These are phyloP conservation scores for Arctopsyche grandis DNA, from an alignment of 1,140 invertebrate species.

Conservation along the genomic window DNA sequence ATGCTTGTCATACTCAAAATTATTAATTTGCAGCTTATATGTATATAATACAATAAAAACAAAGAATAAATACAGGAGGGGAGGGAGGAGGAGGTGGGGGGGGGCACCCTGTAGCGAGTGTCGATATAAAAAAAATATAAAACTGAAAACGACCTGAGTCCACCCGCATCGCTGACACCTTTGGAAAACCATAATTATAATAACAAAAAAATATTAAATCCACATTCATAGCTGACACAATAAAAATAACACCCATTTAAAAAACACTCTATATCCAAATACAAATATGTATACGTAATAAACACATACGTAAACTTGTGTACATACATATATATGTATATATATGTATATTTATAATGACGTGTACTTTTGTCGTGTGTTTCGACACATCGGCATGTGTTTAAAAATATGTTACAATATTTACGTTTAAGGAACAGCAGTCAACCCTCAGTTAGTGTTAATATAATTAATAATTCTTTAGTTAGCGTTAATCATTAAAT, in stretches of 20 bases:
- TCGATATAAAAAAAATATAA: neutral
- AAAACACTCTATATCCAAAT: conserved; percentile 20
- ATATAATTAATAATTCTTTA: neutral
- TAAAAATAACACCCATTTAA: conserved; percentile 38
- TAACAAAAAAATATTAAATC: conserved; percentile 34
- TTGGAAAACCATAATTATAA: conserved; percentile 44
- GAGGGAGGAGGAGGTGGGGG: too few relatives aligned
- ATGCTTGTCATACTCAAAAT: conserved; percentile 53
- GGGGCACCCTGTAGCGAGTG: neutral
- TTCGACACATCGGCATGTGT: neutral
- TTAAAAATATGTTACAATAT: conserved; percentile 22
- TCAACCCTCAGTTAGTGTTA: conserved; percentile 20
- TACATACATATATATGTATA: neutral
- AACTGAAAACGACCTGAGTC: conserved; percentile 38
- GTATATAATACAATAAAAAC: neutral
- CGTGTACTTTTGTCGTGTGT: neutral
- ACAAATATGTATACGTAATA: neutral
- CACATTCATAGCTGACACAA: conserved; percentile 39
- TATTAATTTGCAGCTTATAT: conserved; percentile 51
- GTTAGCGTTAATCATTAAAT: conserved; percentile 5
- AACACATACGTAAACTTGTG: conserved; percentile 6
- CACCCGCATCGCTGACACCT: conserved; percentile 40
- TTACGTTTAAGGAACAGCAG: conserved; percentile 33
- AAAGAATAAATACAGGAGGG: neutral
- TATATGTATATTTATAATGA: neutral